phyloP scores from a whole-genome alignment of 1,140 invertebrate genomes.

The Drosophila carrolli region DNA sequence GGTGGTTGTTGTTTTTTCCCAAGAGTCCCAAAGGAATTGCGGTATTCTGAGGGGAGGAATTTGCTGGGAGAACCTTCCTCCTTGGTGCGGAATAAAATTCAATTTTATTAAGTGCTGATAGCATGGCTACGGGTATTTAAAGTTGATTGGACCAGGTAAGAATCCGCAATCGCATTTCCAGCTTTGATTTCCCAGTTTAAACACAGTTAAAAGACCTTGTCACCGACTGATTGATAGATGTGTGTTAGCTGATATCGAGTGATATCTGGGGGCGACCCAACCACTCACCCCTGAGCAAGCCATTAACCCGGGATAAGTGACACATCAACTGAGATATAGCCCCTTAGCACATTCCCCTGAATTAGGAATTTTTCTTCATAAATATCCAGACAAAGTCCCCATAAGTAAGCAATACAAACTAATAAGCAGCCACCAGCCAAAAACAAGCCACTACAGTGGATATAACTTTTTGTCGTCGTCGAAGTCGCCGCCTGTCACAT shows the following conservation, averaged over 20 bases:
- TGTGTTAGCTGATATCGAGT: conserved; percentile 23
- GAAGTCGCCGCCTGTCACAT: conserved; percentile 67
- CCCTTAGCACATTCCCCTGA: background rate
- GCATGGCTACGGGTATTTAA: conserved; percentile 57
- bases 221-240: conserved; percentile 70
- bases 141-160: conserved; percentile 48
- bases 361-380: conserved; percentile 66
- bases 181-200: conserved; percentile 63
- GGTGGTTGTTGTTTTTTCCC: conserved; percentile 52
- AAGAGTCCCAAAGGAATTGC: conserved; percentile 66
- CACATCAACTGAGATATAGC: conserved; percentile 63
- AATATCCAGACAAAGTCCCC: conserved; percentile 68
- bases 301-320: conserved; percentile 71
- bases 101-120: conserved; percentile 84
- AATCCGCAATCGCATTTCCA: conserved; percentile 44
- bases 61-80: conserved; percentile 5
- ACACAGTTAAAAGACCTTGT: conserved; percentile 58
- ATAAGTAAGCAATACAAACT: conserved; percentile 70
- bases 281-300: conserved; percentile 1
- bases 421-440: conserved; percentile 69
- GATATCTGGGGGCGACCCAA: conserved; percentile 2
- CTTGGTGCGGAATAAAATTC: conserved; percentile 75
- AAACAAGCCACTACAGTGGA: conserved; percentile 63
- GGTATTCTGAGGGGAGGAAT: conserved; percentile 20
- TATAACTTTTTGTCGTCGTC: conserved; percentile 28